Evolutionary conservation across 2,113 vertebrate genomes (phyloP), one percentile per base, ranked within the genome.

Genomic region (Naja naja): DNA sequence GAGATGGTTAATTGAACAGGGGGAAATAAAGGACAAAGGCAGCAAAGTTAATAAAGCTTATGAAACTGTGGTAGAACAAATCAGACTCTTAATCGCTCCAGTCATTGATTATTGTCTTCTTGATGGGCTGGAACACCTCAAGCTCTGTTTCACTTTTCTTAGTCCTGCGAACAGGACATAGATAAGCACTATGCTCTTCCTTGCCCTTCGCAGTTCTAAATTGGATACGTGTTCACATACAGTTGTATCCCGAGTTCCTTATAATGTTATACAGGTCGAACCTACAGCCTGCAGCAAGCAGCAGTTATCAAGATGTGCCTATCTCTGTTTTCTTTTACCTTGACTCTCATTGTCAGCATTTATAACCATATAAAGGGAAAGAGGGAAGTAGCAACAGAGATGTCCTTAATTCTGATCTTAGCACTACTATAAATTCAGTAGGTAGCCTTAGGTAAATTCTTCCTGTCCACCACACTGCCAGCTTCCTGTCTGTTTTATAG

Each of bases 21-120:
- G 9, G 47, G 3, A 91, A 34, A 45, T n/a, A 25, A 89, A 89
- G 49, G 58, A n/a, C 10, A 2, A 22, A 49, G 55, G 27, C 47
- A 4, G 69, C 89, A 86, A 89, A 85, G 39, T 39, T 85, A 92
- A 92, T 92, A 39, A 89, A 56, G 34, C 12, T 16, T 93, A 60
- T 34, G 43, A 58, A 89, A 52, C 54, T 52, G 43, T 5, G 1
- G 54, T 60, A 11, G 85, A 85, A 85, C 85, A 89, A 86, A 89
- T 53, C 52, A 52, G 88, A 18, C 22, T 10, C 47, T 74, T n/a
- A 30, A 47, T 92, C 22, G 6, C 39, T 53, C n/a, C n/a, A n/a
- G n/a, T n/a, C n/a, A n/a, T n/a, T n/a, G n/a, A n/a, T n/a, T n/a
- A n/a, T n/a, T n/a, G n/a, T n/a, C 88, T 45, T 43, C 55, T 34